Conservation (phyloP, 2,113 vertebrate species). For the Papio anubis region DNA sequence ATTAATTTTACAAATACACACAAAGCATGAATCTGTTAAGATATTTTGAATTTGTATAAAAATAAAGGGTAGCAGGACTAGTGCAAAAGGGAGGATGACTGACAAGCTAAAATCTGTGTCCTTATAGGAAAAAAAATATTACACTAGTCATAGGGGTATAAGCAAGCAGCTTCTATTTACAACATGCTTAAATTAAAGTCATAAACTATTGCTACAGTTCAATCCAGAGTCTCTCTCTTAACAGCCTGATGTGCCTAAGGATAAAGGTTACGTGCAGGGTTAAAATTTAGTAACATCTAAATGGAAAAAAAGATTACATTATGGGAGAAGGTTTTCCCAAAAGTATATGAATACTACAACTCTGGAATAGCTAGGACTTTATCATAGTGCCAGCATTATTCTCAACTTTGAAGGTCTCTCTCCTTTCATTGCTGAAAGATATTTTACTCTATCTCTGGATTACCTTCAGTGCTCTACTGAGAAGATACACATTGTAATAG, state of each 20-base stretch:
- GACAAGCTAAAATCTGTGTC: neutral
- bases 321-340: neutral
- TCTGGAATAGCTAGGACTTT: neutral
- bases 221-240: neutral
- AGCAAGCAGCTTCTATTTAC: neutral
- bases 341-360: neutral
- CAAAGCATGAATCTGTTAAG: neutral
- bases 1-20: neutral
- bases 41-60: conserved; percentile 27
- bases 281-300: neutral
- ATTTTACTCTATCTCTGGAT: neutral
- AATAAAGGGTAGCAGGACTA: neutral
- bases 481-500: neutral
- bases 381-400: neutral
- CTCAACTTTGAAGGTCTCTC: neutral
- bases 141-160: neutral
- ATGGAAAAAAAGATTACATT: neutral
- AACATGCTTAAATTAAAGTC: conserved; percentile 17
- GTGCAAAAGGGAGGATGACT: neutral
- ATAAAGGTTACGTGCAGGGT: neutral
- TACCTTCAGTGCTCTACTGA: neutral
- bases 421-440: neutral
- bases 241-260: neutral
- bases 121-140: neutral
- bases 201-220: neutral